phyloP scores from a whole-genome alignment of 2,113 vertebrate species.

The Oryzias curvinotus region DNA sequence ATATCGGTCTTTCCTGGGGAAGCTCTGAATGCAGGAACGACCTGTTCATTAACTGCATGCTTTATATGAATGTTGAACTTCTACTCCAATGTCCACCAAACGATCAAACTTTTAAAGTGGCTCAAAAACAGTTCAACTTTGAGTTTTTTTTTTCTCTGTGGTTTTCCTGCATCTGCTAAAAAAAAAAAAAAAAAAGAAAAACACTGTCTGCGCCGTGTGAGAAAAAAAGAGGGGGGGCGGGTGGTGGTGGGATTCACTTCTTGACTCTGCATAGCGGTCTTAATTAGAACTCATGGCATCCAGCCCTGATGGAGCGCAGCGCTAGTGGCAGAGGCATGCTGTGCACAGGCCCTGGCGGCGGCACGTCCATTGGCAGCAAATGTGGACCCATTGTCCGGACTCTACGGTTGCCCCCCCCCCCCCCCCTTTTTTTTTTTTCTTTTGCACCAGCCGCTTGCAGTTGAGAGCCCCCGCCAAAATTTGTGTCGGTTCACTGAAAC shows the following conservation, averaged over 20 bases:
- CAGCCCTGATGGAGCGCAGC: constrained; percentile 44
- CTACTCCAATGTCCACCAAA: constrained; percentile 28
- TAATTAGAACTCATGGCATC: constrained; percentile 64
- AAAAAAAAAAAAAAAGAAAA: constrained; percentile 15
- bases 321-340: constrained; percentile 44
- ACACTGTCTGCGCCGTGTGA: constrained; percentile 18
- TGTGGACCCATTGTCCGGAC: constrained; percentile 42
- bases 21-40: no score
- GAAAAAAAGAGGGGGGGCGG: background rate
- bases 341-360: constrained; percentile 33
- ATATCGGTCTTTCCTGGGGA: no score
- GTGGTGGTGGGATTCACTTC: constrained; percentile 34
- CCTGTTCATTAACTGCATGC: no score
- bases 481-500: constrained; percentile 29
- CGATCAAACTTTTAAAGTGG: constrained; percentile 49
- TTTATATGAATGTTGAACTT: no score
- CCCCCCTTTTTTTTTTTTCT: constrained; percentile 30
- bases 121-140: background rate
- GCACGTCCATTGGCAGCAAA: constrained; percentile 45
- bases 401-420: no score
- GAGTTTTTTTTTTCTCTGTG: no score
- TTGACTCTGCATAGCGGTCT: constrained; percentile 60
- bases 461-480: constrained; percentile 47
- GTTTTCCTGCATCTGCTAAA: no score
- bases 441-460: constrained; percentile 13